A percentile compares a stretch with the other conserved stretches of the same genome.
These are phyloP conservation scores for Solenodon paradoxus DNA, from an alignment of 2,113 vertebrate species.

Conservation along the genomic window DNA sequence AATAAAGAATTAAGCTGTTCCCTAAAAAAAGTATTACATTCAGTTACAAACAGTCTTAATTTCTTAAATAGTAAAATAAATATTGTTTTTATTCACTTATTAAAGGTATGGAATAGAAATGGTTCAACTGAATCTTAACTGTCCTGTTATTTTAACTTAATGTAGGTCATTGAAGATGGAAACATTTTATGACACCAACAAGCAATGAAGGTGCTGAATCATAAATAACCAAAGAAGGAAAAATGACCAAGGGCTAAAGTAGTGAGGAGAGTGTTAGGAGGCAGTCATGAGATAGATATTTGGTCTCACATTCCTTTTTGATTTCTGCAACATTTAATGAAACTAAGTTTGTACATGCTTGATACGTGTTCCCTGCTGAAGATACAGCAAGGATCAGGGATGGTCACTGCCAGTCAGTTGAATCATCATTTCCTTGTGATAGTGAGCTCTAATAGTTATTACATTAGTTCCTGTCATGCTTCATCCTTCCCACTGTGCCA, in stretches of 20 bases:
- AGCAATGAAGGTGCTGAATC: not conserved
- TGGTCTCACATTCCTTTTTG: not conserved
- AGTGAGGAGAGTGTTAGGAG: not conserved
- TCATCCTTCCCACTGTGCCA: not conserved
- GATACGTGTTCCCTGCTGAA: not conserved
- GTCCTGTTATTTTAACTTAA: not conserved
- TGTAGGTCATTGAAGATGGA: not conserved
- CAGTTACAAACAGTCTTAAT: not conserved
- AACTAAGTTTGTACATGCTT: not conserved
- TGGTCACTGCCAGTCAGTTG: accelerated
- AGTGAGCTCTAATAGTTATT: not conserved
- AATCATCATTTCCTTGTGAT: not conserved
- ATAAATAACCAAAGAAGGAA: not conserved
- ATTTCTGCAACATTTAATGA: not conserved
- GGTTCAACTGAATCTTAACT: not conserved
- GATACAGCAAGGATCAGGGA: too few relatives aligned
- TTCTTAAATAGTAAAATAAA: not conserved
- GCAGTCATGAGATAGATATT: not conserved
- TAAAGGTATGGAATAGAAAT: not conserved
- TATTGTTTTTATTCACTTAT: not conserved
- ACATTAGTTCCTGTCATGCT: not conserved
- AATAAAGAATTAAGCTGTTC: conserved; percentile 82
- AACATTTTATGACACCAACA: not conserved
- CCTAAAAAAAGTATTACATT: conserved; percentile 68
- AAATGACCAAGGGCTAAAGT: not conserved